Percentiles rank a stretch among this genome's conserved stretches.
These are phyloP conservation scores for Lemur catta DNA, from an alignment of 2,797 vertebrate genomes.

Conservation along the genomic window DNA sequence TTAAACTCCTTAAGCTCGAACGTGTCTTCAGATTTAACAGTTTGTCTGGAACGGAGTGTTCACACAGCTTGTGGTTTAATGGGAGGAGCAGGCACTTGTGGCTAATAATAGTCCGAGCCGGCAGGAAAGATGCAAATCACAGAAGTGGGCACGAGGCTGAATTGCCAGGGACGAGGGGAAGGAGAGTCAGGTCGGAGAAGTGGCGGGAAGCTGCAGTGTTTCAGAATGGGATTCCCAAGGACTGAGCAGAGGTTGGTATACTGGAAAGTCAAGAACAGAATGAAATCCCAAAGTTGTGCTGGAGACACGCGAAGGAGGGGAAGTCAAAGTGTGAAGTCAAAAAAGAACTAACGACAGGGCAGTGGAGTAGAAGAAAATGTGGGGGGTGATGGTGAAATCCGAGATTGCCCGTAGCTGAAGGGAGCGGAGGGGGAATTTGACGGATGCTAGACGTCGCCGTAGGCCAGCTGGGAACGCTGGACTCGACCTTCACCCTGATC, in stretches of 20 bases:
- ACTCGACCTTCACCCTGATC: background rate
- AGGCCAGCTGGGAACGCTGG: background rate
- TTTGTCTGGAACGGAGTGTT: background rate
- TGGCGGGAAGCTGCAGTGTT: rapidly evolving
- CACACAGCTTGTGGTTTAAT: rapidly evolving
- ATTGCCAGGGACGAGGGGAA: background rate
- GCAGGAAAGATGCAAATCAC: background rate
- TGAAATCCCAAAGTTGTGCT: background rate
- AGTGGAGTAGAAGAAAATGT: background rate
- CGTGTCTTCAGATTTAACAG: background rate
- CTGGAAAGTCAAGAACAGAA: background rate
- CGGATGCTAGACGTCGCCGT: rapidly evolving
- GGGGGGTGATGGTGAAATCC: background rate
- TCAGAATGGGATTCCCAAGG: background rate
- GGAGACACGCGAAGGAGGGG: no score
- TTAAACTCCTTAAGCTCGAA: background rate
- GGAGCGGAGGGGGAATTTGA: background rate
- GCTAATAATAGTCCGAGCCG: no score
- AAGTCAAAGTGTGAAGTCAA: background rate
- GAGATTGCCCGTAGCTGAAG: background rate
- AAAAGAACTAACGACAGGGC: background rate
- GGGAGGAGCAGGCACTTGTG: background rate
- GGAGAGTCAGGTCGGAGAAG: rapidly evolving
- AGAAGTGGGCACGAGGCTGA: rapidly evolving
- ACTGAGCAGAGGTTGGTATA: no score